Conservation (phyloP, 2,797 vertebrate genomes). For the Coluber constrictor region DNA sequence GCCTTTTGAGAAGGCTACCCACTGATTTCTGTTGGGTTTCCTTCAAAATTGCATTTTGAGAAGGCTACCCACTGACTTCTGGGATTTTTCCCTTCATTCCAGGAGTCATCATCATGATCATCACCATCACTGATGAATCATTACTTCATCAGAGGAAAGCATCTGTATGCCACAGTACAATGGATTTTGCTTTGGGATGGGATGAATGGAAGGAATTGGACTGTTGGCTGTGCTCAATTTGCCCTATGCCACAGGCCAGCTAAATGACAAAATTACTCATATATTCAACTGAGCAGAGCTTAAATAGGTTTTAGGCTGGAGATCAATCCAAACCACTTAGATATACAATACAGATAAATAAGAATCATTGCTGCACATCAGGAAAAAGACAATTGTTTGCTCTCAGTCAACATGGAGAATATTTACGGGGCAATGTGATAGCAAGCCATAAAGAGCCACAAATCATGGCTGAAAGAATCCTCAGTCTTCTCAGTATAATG, state of each 20-base stretch:
- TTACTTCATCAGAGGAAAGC: not conserved
- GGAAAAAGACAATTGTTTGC: not conserved
- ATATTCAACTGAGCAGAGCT: not conserved
- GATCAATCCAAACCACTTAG: not conserved
- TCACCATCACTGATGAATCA: not conserved
- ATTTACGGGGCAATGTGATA: not conserved
- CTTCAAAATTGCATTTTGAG: not conserved
- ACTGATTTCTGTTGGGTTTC: not conserved
- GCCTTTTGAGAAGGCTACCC: not conserved
- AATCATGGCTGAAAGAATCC: not conserved
- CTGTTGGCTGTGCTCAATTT: not conserved
- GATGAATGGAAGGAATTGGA: not conserved
- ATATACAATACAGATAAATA: not conserved
- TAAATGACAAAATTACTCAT: not conserved
- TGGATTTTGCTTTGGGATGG: not conserved
- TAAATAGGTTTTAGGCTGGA: not conserved
- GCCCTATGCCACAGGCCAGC: not conserved
- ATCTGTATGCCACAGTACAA: not conserved
- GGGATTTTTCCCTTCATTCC: not conserved
- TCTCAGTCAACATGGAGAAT: not conserved
- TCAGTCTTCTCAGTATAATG: not conserved
- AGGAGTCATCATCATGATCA: not conserved
- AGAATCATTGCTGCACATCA: not conserved
- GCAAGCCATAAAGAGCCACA: not conserved
- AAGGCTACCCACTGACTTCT: not conserved